Percentiles rank a stretch among this genome's conserved stretches.
Evolutionary conservation across 92 coral and sea anemone genomes (phyloP).

Genomic region (Heliopora coerulea): DNA sequence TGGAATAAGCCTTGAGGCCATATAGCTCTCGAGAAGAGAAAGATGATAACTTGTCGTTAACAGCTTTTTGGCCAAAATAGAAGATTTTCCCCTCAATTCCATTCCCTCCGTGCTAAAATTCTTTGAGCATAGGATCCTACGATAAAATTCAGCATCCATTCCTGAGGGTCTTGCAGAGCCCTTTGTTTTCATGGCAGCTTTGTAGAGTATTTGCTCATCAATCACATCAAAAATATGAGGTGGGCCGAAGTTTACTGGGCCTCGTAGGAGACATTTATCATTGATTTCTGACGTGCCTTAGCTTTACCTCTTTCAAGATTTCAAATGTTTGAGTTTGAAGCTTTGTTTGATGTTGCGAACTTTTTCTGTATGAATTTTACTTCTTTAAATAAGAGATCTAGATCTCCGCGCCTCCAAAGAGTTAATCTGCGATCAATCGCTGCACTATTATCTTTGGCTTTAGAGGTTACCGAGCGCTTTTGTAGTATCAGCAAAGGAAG

Average conservation of each 20-base stretch:
- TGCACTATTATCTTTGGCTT: constrained; percentile 39
- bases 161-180: constrained; percentile 48
- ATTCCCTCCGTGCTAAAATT: constrained; percentile 42
- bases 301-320: background rate
- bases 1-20: constrained; percentile 52
- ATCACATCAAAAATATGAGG: constrained; percentile 26
- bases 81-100: constrained; percentile 40
- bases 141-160: constrained; percentile 51
- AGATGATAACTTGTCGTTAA: constrained; percentile 19
- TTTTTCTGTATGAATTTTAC: constrained; percentile 52
- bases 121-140: constrained; percentile 53
- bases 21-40: background rate
- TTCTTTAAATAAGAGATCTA: constrained; percentile 29
- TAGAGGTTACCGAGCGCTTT: constrained; percentile 34
- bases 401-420: constrained; percentile 45
- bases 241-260: background rate
- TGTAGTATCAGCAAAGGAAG: constrained; percentile 40
- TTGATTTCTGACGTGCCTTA: constrained; percentile 19
- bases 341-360: constrained; percentile 45
- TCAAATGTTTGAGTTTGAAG: constrained; percentile 34
- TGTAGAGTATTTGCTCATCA: constrained; percentile 21
- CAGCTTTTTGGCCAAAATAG: constrained; percentile 40
- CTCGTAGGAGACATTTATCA: constrained; percentile 17
- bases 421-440: constrained; percentile 15
- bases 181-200: constrained; percentile 30